These are phyloP conservation scores for Nomada goodeniana DNA, from an alignment of 2,888 invertebrate genomes.

Conservation along the genomic window DNA sequence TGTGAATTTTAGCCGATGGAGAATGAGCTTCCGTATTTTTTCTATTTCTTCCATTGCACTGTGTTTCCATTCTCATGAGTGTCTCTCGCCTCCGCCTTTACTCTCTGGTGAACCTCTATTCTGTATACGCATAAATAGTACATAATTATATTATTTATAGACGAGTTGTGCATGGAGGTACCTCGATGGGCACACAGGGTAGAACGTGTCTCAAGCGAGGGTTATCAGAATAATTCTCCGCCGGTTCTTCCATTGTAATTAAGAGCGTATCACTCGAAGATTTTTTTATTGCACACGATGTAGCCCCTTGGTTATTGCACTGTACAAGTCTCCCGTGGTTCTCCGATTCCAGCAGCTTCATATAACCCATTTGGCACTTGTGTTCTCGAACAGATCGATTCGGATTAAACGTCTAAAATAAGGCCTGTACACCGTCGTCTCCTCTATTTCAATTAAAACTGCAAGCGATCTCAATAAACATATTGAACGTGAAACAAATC, in stretches of 20 bases:
- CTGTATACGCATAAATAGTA: constrained; percentile 78
- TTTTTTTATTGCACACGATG: constrained; percentile 56
- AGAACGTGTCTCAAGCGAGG: constrained; percentile 26
- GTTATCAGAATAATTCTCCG: not conserved
- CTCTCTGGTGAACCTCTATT: constrained; percentile 28
- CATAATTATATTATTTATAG: constrained; percentile 78
- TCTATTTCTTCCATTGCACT: constrained; percentile 5
- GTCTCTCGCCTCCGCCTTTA: constrained; percentile 6
- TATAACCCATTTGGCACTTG: constrained; percentile 50
- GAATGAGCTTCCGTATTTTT: constrained; percentile 44
- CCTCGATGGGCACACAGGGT: constrained; percentile 60
- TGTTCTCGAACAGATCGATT: constrained; percentile 32
- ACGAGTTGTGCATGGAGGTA: constrained; percentile 80
- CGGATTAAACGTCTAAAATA: not conserved
- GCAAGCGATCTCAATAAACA: not conserved
- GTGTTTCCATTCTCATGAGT: constrained; percentile 34
- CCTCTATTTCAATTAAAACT: not conserved
- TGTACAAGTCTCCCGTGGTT: constrained; percentile 29
- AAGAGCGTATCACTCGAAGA: constrained; percentile 49
- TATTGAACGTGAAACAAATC: not conserved
- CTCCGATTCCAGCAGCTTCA: constrained; percentile 25
- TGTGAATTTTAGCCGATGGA: constrained; percentile 62
- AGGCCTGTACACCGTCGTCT: not conserved
- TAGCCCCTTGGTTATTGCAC: constrained; percentile 52
- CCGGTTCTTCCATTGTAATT: constrained; percentile 8